A percentile compares a stretch with the other conserved stretches of the same genome.
Evolutionary conservation across 2,888 invertebrate genomes (phyloP).

Genomic region (Miltochrista miniata): DNA sequence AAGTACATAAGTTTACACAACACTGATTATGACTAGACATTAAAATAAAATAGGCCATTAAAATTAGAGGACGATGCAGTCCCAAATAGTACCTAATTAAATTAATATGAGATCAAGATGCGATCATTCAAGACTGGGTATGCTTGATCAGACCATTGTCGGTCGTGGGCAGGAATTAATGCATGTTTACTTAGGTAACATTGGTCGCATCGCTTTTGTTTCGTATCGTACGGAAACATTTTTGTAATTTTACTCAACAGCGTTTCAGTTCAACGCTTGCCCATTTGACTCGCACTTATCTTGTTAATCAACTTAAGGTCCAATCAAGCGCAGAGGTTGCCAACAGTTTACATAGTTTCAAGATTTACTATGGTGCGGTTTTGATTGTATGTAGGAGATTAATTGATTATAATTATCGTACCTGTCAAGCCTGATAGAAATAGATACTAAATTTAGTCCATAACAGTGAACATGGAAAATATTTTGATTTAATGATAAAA

Average conservation of each 20-base stretch:
- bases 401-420: too few species aligned
- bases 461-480: constrained; percentile 42
- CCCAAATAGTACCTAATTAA: constrained; percentile 45
- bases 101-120: constrained; percentile 25
- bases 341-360: too few species aligned
- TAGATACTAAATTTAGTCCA: constrained; percentile 35
- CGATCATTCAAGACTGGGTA: constrained; percentile 25
- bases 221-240: constrained; percentile 23
- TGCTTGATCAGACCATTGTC: constrained; percentile 30
- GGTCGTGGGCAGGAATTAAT: constrained; percentile 37
- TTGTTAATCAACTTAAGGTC: too few species aligned
- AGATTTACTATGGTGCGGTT: too few species aligned
- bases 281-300: neutral
- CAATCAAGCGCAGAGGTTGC: constrained; percentile 6
- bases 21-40: neutral
- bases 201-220: constrained; percentile 76
- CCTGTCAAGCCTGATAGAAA: constrained; percentile 45
- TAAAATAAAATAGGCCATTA: constrained; percentile 35
- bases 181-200: constrained; percentile 53
- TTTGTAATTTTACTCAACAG: constrained; percentile 17
- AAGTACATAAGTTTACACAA: neutral
- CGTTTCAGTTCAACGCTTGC: too few species aligned
- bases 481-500: too few species aligned
- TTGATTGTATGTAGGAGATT: too few species aligned
- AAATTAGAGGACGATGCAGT: constrained; percentile 38